Conservation (phyloP, 2,888 invertebrate genomes). For the Adelphocoris suturalis region DNA sequence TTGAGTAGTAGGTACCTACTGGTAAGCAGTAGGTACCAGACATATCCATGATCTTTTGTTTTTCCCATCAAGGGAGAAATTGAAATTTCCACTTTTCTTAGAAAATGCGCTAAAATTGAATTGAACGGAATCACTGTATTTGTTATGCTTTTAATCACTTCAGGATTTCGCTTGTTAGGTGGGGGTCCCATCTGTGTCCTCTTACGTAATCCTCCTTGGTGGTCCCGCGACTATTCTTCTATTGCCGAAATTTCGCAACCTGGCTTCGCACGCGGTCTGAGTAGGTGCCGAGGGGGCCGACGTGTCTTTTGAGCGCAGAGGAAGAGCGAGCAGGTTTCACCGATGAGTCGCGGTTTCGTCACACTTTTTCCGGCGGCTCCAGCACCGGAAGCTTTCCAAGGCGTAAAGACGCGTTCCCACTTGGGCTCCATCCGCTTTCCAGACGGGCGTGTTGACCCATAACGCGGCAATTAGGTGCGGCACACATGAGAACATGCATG, state of each 20-base stretch:
- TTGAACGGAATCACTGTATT: too few relatives aligned
- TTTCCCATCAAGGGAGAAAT: too few relatives aligned
- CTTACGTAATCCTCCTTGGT: background rate
- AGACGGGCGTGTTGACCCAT: background rate
- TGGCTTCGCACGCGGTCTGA: constrained; percentile 3
- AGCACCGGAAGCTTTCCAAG: constrained; percentile 5
- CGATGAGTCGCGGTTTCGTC: constrained; percentile 20
- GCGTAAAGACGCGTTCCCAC: background rate
- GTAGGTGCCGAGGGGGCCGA: background rate
- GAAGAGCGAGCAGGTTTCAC: background rate
- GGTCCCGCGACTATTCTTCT: background rate
- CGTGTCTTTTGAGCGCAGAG: constrained; percentile 21
- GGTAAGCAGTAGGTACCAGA: too few relatives aligned
- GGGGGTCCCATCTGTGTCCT: background rate
- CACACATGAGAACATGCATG: too few relatives aligned
- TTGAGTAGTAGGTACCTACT: too few relatives aligned
- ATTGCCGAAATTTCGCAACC: constrained; percentile 14
- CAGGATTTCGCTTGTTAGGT: too few relatives aligned
- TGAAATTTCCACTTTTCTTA: too few relatives aligned
- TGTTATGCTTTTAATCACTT: too few relatives aligned
- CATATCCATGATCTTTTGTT: too few relatives aligned
- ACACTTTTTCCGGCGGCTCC: background rate
- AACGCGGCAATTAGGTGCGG: too few relatives aligned
- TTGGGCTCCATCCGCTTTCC: background rate
- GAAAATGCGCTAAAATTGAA: too few relatives aligned